Evolutionary conservation across 2,113 vertebrate species (phyloP).

Genomic region (Xiphias gladius): DNA sequence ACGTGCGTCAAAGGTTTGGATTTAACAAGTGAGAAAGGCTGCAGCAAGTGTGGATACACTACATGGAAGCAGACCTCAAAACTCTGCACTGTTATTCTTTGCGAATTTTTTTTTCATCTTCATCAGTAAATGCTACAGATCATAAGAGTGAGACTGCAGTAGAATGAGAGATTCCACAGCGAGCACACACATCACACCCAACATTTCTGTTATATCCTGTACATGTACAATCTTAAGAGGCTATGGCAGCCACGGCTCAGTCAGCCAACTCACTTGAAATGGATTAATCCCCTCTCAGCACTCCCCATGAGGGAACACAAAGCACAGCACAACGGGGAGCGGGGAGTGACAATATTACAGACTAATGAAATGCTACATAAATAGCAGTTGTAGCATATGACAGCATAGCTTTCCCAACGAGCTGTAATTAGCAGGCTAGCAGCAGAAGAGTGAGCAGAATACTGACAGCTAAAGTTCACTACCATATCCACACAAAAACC

Average conservation of each 20-base stretch:
- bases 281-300: too few species aligned
- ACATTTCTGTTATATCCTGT: not conserved
- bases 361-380: not conserved
- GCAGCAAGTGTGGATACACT: conserved; percentile 1
- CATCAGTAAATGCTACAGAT: not conserved
- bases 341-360: not conserved
- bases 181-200: not conserved
- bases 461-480: too few species aligned
- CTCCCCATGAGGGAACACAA: too few species aligned
- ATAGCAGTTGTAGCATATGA: not conserved
- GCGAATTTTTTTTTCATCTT: not conserved
- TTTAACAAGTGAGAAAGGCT: conserved; percentile 21
- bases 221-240: not conserved
- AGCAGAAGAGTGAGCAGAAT: too few species aligned
- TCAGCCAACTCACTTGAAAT: not conserved
- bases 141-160: not conserved
- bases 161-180: not conserved
- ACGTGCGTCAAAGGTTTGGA: not conserved
- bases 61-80: not conserved
- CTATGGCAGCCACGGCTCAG: not conserved
- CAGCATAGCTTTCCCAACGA: too few species aligned
- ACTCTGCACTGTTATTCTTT: not conserved
- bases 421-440: too few species aligned
- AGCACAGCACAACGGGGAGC: too few species aligned
- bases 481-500: too few species aligned